phyloP scores from a whole-genome alignment of 2,113 vertebrate genomes.

The Tachysurus fulvidraco region DNA sequence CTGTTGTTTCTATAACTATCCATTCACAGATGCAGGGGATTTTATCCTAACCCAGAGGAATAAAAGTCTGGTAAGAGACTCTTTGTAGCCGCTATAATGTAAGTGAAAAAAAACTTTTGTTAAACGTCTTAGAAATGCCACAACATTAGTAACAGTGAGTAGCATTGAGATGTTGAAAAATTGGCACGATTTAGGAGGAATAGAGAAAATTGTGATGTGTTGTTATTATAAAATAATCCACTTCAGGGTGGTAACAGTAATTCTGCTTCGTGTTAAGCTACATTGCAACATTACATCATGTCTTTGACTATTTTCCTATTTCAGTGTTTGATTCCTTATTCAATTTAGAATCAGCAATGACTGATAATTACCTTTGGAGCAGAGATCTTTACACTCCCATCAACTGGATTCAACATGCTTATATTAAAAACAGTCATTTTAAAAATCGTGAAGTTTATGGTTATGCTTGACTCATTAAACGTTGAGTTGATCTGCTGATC shows the following conservation, averaged over 20 bases:
- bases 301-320: not conserved
- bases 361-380: not conserved
- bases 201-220: not conserved
- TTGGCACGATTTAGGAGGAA: not conserved
- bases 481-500: constrained; percentile 27
- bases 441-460: not conserved
- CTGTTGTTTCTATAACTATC: not conserved
- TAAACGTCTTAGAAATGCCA: too few species aligned
- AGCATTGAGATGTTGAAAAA: not conserved
- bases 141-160: too few species aligned
- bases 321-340: not conserved
- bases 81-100: too few species aligned
- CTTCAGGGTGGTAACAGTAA: not conserved
- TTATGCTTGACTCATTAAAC: fast-evolving
- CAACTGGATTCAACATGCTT: not conserved
- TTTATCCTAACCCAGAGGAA: too few species aligned
- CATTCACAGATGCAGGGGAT: too few species aligned
- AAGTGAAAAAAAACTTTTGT: too few species aligned
- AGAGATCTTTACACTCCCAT: not conserved
- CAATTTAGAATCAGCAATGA: not conserved
- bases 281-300: not conserved
- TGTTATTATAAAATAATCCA: not conserved
- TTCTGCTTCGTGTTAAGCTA: not conserved
- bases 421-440: constrained; percentile 49
- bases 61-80: too few species aligned